Conservation (phyloP, 2,113 vertebrate genomes). For the Heptranchias perlo region DNA sequence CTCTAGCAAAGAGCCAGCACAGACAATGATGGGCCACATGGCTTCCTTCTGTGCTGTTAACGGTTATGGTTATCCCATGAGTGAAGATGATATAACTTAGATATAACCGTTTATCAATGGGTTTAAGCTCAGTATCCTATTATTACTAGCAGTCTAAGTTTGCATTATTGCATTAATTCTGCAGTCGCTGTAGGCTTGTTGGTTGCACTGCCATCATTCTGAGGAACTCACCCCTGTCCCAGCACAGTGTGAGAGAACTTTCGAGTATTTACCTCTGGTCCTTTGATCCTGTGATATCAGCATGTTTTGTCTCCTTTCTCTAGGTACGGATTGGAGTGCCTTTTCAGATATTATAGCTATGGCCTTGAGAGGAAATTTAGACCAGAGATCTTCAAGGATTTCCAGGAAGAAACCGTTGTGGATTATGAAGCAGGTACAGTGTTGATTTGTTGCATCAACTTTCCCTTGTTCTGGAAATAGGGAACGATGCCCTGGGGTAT, state of each 20-base stretch:
- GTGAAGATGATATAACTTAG: not conserved
- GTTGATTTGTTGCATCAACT: not conserved
- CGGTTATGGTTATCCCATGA: not conserved
- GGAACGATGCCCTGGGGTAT: not conserved
- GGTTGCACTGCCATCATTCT: not conserved
- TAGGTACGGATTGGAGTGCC: slow-evolving; percentile 97
- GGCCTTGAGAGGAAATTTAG: slow-evolving; percentile 96
- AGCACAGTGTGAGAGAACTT: not conserved
- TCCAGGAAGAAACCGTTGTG: slow-evolving; percentile 92
- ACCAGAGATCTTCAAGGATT: slow-evolving; percentile 93
- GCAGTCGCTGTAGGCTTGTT: not conserved
- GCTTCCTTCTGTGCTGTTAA: not conserved
- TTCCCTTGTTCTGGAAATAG: not conserved
- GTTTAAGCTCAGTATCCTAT: not conserved
- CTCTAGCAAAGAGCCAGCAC: not conserved
- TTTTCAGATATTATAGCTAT: slow-evolving; percentile 98
- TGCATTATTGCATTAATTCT: not conserved
- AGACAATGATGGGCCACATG: not conserved
- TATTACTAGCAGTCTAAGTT: not conserved
- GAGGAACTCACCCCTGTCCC: not conserved
- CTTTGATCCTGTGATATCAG: not conserved
- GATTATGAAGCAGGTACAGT: slow-evolving; percentile 88
- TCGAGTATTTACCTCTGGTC: not conserved
- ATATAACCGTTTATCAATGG: not conserved
- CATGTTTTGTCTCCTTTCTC: not conserved